Evolutionary conservation across 1,140 invertebrate species (phyloP).

Genomic region (Diplogasteroides magnus): DNA sequence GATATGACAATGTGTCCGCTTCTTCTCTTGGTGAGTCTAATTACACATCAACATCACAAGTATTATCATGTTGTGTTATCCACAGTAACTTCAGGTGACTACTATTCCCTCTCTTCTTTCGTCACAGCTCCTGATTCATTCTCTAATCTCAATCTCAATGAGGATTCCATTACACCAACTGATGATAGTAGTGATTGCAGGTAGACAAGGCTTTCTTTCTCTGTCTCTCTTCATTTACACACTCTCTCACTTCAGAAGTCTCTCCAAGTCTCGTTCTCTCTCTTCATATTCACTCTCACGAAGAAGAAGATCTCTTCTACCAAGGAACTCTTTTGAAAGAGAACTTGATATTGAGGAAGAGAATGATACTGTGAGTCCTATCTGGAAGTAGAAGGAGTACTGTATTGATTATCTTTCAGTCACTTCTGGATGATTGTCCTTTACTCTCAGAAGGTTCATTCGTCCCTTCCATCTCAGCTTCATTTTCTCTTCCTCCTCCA

Average conservation of each 20-base stretch:
- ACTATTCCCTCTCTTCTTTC: neutral
- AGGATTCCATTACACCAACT: neutral
- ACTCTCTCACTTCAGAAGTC: neutral
- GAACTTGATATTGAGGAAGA: neutral
- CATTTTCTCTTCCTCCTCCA: neutral
- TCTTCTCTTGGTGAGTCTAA: constrained; percentile 27
- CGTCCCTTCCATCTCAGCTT: neutral
- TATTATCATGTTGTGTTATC: too few relatives aligned
- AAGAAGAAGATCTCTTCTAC: neutral
- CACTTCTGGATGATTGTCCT: neutral
- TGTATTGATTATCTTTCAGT: neutral
- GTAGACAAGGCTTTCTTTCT: too few relatives aligned
- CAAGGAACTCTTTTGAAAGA: neutral
- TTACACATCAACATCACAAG: too few relatives aligned
- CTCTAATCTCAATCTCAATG: neutral
- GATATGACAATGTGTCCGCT: constrained; percentile 28
- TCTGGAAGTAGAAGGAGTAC: neutral
- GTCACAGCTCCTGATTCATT: neutral
- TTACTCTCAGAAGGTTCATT: neutral
- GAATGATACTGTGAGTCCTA: neutral
- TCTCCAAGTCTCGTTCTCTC: neutral
- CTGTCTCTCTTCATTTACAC: neutral
- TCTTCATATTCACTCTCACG: neutral
- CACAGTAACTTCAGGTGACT: too few relatives aligned
- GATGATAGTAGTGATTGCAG: neutral